These are phyloP conservation scores for Lucilia cuprina DNA, from an alignment of 1,140 invertebrate species.

Conservation along the genomic window DNA sequence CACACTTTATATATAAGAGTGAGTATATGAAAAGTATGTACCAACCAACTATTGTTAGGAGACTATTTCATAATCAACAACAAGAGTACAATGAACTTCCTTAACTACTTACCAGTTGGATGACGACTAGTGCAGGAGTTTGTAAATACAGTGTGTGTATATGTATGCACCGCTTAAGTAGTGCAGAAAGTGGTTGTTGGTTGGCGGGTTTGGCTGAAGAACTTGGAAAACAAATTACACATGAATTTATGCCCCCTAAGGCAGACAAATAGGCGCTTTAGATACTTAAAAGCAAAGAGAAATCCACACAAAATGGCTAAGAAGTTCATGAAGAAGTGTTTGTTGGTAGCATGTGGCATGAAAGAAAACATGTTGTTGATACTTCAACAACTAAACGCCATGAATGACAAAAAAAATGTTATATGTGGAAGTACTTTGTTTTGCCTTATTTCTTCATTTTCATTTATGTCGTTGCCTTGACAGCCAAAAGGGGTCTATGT, in stretches of 20 bases:
- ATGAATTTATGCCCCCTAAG: not conserved
- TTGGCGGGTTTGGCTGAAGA: not conserved
- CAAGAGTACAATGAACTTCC: no score
- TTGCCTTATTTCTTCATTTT: no score
- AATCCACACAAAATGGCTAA: not conserved
- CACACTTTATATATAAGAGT: no score
- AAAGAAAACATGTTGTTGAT: not conserved
- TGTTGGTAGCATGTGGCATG: not conserved
- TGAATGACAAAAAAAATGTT: not conserved
- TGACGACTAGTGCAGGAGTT: no score
- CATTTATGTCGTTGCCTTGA: no score
- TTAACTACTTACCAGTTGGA: no score
- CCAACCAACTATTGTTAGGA: no score
- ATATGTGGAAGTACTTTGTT: not conserved
- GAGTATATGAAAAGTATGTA: no score
- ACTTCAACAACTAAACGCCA: not conserved
- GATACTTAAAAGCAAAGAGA: not conserved
- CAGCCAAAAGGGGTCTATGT: no score
- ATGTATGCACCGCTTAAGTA: not conserved
- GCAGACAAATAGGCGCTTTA: slow-evolving; percentile 10
- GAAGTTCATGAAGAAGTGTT: slow-evolving; percentile 6
- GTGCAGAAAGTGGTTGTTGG: not conserved
- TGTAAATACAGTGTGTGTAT: no score
- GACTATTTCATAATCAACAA: no score
- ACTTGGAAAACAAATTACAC: not conserved